Conservation (phyloP, 2,888 invertebrate genomes). For the Diarsia dahlii region DNA sequence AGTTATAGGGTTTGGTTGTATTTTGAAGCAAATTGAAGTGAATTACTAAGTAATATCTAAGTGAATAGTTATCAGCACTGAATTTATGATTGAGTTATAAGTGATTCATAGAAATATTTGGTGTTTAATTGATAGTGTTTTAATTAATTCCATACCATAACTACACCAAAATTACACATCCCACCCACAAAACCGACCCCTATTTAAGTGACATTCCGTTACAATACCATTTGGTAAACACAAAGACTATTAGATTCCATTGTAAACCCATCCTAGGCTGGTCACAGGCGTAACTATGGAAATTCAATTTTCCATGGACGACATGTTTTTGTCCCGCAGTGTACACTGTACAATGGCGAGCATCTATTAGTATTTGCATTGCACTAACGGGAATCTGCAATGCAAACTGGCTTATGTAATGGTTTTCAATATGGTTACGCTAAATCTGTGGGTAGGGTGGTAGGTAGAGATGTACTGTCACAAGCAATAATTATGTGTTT, state of each 20-base stretch:
- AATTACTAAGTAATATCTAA: no score
- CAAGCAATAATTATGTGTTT: no score
- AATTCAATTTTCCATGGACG: conserved; percentile 83
- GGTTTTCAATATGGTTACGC: conserved; percentile 56
- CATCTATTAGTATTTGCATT: conserved; percentile 85
- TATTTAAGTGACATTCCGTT: conserved; percentile 35
- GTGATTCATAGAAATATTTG: no score
- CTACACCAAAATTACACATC: conserved; percentile 23
- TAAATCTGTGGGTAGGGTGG: conserved; percentile 20
- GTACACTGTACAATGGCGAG: conserved; percentile 78
- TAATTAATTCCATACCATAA: neutral
- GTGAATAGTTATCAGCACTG: no score
- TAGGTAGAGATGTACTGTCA: neutral
- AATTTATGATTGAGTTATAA: no score
- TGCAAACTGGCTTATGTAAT: conserved; percentile 86
- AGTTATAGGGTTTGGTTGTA: no score
- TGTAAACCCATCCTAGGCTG: conserved; percentile 60
- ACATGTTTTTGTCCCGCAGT: conserved; percentile 80
- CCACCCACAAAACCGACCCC: conserved; percentile 32
- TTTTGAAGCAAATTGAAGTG: no score
- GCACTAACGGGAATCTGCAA: conserved; percentile 85
- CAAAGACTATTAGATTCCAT: conserved; percentile 66
- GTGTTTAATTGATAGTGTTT: no score
- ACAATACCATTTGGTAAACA: conserved; percentile 59
- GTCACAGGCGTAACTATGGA: conserved; percentile 80